A percentile compares a stretch with the other conserved stretches of the same genome.
Conservation (phyloP, 2,113 vertebrate genomes). For the Cynocephalus volans region DNA sequence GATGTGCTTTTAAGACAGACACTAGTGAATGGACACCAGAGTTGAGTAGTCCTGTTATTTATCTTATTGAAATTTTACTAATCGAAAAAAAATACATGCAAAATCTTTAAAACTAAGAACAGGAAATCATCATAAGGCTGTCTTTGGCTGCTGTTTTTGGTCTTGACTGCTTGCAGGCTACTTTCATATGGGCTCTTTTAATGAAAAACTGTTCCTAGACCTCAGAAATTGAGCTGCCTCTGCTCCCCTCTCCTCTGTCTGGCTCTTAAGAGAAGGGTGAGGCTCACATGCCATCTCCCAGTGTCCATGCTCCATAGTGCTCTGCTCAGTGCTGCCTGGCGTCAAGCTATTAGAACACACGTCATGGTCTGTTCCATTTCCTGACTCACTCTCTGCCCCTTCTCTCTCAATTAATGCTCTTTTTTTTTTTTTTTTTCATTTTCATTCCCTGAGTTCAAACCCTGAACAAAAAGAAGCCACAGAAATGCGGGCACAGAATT, state of each 20-base stretch:
- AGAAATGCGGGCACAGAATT: background rate
- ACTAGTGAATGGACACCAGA: background rate
- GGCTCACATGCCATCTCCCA: accelerated
- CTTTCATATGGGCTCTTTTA: background rate
- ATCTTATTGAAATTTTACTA: background rate
- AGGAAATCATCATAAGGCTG: background rate
- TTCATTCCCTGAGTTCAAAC: background rate
- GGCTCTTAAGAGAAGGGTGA: background rate
- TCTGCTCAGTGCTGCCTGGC: accelerated
- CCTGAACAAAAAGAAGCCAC: background rate
- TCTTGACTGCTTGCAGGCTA: background rate
- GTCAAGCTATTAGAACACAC: accelerated
- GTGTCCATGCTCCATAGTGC: accelerated
- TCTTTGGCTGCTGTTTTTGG: background rate
- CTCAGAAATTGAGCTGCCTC: background rate
- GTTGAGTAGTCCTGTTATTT: background rate
- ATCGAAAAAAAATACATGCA: background rate
- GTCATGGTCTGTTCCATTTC: background rate
- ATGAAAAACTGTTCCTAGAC: background rate
- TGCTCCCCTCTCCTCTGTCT: background rate
- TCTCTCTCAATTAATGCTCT: background rate
- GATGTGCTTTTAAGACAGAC: background rate
- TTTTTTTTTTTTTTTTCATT: background rate
- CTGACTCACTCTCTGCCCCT: background rate
- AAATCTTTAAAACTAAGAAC: background rate